Conservation (phyloP, 2,888 invertebrate species). For the Myopa tessellatipennis region DNA sequence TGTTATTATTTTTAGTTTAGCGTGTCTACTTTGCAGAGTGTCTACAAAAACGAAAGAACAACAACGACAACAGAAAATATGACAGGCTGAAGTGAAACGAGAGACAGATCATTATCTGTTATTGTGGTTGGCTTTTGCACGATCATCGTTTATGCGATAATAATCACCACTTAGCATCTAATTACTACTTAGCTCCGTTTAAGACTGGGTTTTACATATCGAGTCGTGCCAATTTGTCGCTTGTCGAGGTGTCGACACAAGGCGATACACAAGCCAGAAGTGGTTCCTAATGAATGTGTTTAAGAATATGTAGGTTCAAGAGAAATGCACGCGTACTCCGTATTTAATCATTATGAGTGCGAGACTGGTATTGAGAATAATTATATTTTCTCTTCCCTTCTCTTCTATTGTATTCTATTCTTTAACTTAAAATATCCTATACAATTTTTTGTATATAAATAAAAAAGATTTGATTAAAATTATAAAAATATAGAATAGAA, state of each 20-base stretch:
- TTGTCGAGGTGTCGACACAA: conserved; percentile 15
- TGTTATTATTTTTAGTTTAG: background rate
- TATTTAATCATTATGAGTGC: too few relatives aligned
- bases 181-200: background rate
- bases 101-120: background rate
- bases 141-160: conserved; percentile 2
- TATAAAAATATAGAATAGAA: too few relatives aligned
- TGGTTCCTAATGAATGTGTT: background rate
- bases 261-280: background rate
- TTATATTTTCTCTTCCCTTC: too few relatives aligned
- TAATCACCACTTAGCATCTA: conserved; percentile 15
- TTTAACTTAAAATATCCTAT: too few relatives aligned
- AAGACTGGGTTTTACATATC: background rate
- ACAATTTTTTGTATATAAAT: too few relatives aligned
- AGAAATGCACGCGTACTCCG: too few relatives aligned
- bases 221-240: conserved; percentile 8
- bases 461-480: too few relatives aligned
- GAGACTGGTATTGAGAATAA: too few relatives aligned
- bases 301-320: background rate
- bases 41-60: background rate
- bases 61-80: background rate
- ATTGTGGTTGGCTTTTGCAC: background rate
- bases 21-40: background rate
- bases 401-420: too few relatives aligned
- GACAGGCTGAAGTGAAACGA: background rate